Evolutionary conservation across 2,113 vertebrate genomes (phyloP).

Genomic region (Petromus typicus): DNA sequence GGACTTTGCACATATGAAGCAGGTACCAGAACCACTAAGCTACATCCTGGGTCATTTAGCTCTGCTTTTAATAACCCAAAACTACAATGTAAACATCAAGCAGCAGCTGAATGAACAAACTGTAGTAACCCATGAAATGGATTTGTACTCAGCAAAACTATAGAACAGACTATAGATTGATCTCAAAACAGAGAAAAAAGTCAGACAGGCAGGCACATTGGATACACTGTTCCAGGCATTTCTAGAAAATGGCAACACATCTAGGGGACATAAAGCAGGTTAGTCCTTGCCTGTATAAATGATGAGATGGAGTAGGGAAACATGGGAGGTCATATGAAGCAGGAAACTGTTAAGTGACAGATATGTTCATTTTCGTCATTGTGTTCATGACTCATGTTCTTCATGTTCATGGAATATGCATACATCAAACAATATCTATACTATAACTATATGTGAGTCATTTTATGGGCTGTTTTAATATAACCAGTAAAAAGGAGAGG

Average conservation of each 20-base stretch:
- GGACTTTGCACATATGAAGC: no score
- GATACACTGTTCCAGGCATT: not conserved
- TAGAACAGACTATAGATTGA: not conserved
- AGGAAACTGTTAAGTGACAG: not conserved
- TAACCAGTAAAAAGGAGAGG: not conserved
- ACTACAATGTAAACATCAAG: not conserved
- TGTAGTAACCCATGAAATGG: not conserved
- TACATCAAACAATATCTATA: not conserved
- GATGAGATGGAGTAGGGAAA: not conserved
- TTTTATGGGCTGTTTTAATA: not conserved
- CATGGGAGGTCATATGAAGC: not conserved
- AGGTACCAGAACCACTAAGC: no score
- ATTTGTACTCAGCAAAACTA: not conserved
- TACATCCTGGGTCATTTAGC: no score
- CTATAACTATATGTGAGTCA: not conserved
- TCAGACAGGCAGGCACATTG: no score
- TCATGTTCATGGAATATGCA: not conserved
- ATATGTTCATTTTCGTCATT: not conserved
- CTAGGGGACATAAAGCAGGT: not conserved
- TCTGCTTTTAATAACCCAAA: not conserved
- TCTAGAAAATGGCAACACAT: not conserved
- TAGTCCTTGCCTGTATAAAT: not conserved
- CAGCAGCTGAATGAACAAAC: not conserved
- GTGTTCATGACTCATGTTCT: not conserved
- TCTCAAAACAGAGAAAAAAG: no score